A percentile compares a stretch with the other conserved stretches of the same genome.
These are phyloP conservation scores for Conger conger DNA, from an alignment of 2,113 vertebrate species.

Conservation along the genomic window DNA sequence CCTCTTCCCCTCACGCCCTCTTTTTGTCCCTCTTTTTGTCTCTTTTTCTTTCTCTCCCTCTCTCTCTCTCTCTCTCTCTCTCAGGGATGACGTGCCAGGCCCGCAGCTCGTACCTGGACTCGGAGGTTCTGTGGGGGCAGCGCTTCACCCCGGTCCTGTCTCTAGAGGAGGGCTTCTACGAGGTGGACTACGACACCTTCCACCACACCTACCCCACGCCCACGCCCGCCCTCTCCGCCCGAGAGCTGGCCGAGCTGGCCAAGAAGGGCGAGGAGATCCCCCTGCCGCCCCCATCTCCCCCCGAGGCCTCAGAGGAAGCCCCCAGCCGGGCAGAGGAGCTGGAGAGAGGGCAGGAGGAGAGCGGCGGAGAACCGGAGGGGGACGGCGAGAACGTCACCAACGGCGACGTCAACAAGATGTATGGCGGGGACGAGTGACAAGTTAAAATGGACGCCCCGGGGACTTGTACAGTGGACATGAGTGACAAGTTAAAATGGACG, in stretches of 20 bases:
- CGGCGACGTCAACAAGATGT: conserved; percentile 47
- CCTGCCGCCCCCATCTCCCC: conserved; percentile 36
- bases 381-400: conserved; percentile 46
- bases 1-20: background rate
- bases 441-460: too few species aligned
- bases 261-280: conserved; percentile 51
- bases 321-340: background rate
- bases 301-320: background rate
- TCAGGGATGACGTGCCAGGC: conserved; percentile 83
- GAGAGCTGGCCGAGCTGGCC: conserved; percentile 65
- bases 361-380: background rate
- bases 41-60: background rate
- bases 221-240: conserved; percentile 75
- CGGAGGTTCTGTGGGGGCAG: conserved; percentile 80
- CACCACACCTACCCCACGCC: conserved; percentile 79
- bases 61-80: background rate
- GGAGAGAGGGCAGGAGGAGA: background rate
- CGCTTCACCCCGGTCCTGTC: conserved; percentile 78
- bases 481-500: too few species aligned
- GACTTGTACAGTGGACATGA: too few species aligned
- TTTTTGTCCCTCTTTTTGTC: background rate
- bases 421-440: conserved; percentile 29
- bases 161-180: conserved; percentile 78
- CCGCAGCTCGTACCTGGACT: conserved; percentile 77
- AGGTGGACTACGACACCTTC: conserved; percentile 82